Percentiles rank a stretch among this genome's conserved stretches.
phyloP scores from a whole-genome alignment of 2,113 vertebrate genomes.

The Protobothrops flavoviridis region DNA sequence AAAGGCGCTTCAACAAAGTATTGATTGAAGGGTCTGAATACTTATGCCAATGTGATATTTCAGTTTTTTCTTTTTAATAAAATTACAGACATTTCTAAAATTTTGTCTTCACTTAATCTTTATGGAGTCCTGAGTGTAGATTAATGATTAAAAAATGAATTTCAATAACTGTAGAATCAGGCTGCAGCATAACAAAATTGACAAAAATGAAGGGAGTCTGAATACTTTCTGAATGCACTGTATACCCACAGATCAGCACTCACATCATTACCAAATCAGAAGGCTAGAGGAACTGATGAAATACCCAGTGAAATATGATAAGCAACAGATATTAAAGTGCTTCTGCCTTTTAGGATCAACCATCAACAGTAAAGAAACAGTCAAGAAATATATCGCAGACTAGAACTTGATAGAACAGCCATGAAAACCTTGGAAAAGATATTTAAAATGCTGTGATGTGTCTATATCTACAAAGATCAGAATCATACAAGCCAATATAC shows the following conservation, averaged over 20 bases:
- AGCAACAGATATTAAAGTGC: neutral
- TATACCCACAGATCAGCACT: neutral
- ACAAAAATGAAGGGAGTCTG: no score
- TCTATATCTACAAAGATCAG: neutral
- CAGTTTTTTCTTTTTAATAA: no score
- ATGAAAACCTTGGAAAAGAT: neutral
- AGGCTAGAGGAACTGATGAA: neutral
- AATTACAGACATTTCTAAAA: no score
- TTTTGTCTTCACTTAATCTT: no score
- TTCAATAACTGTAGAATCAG: no score
- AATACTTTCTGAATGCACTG: no score
- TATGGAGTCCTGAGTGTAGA: no score
- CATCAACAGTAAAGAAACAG: neutral
- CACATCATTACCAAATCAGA: neutral
- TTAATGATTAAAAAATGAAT: no score
- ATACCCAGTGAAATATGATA: neutral
- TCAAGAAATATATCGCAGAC: neutral
- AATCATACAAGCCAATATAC: neutral
- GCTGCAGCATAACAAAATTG: no score
- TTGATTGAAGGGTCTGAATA: no score
- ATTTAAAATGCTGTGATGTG: neutral
- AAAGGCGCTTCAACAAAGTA: no score
- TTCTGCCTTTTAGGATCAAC: neutral
- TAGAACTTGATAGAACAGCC: neutral
- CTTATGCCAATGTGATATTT: no score